A percentile compares a stretch with the other conserved stretches of the same genome.
Conservation (phyloP, 2,888 invertebrate species). For the Cybosia mesomella region DNA sequence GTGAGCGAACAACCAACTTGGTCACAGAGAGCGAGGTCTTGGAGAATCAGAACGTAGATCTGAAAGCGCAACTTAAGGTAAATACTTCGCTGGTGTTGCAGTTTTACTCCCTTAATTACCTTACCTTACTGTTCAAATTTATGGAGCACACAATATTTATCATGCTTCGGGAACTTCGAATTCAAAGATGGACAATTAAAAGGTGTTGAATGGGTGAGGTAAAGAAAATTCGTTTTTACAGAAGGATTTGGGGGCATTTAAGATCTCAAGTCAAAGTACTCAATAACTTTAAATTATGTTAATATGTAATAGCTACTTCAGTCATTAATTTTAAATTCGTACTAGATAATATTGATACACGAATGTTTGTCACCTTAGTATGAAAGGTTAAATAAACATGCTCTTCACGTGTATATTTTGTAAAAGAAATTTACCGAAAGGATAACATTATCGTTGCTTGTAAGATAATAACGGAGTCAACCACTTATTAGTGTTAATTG, state of each 20-base stretch:
- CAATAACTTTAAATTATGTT: too few species aligned
- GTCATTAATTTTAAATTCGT: background rate
- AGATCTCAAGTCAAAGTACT: background rate
- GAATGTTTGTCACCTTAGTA: background rate
- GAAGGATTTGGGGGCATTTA: background rate
- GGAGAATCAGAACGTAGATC: slow-evolving; percentile 94
- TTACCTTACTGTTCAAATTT: background rate
- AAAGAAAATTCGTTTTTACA: background rate
- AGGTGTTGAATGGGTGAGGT: too few species aligned
- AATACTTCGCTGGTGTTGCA: background rate
- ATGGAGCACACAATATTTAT: background rate
- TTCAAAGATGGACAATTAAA: background rate
- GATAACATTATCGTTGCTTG: slow-evolving; percentile 50
- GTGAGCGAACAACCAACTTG: slow-evolving; percentile 94
- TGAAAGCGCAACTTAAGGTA: slow-evolving; percentile 92
- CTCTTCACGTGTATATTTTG: slow-evolving; percentile 15
- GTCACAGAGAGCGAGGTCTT: slow-evolving; percentile 95
- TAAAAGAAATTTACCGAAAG: slow-evolving; percentile 30
- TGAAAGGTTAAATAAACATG: slow-evolving; percentile 2
- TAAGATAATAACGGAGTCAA: slow-evolving; percentile 53
- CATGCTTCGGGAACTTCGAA: background rate
- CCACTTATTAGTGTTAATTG: slow-evolving; percentile 56
- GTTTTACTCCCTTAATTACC: too few species aligned
- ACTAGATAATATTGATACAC: background rate
- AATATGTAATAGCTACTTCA: background rate